These are phyloP conservation scores for Bombus turneri DNA, from an alignment of 1,140 invertebrate genomes.

Conservation along the genomic window DNA sequence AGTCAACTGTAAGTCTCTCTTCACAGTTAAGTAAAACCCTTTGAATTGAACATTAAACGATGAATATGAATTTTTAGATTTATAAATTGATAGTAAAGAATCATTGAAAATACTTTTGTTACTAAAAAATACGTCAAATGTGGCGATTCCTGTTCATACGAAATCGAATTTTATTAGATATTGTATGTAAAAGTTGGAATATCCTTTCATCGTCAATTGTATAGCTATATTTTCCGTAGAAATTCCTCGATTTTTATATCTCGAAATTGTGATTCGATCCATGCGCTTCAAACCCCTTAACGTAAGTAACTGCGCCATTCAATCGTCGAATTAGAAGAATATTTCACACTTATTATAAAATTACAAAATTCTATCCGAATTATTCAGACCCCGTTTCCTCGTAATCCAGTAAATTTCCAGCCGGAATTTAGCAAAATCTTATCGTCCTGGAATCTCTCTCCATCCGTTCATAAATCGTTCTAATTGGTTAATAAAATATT, in stretches of 20 bases:
- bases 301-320: neutral
- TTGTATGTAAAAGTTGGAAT: neutral
- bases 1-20: neutral
- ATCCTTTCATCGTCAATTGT: neutral
- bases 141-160: too few species aligned
- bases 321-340: neutral
- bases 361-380: slow-evolving; percentile 38
- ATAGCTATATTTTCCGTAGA: neutral
- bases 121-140: too few species aligned
- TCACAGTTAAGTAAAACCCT: neutral
- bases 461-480: slow-evolving; percentile 53
- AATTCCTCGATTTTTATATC: neutral
- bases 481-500: slow-evolving; percentile 69
- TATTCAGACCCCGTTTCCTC: neutral
- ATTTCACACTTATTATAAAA: slow-evolving; percentile 35
- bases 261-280: neutral
- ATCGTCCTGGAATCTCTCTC: slow-evolving; percentile 32
- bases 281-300: neutral
- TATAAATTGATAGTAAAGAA: neutral
- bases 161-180: too few species aligned
- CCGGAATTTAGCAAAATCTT: slow-evolving; percentile 38
- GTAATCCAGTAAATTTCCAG: neutral
- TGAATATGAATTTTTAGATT: neutral
- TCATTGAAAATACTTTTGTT: neutral
- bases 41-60: neutral